These are phyloP conservation scores for Gavialis gangeticus DNA, from an alignment of 2,113 vertebrate species.

Conservation along the genomic window DNA sequence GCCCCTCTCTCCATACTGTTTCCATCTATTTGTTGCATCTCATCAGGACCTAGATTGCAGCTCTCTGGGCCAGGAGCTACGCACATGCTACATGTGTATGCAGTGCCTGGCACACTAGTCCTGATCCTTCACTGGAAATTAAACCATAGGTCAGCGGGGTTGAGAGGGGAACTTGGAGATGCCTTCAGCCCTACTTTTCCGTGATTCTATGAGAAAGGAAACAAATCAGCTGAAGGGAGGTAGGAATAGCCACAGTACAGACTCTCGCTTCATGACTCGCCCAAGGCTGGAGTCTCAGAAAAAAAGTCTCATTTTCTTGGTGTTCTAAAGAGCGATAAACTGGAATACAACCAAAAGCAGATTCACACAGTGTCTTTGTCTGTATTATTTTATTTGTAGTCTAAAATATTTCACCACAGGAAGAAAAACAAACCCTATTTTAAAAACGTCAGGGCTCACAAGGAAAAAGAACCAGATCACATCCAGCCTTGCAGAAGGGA, in stretches of 20 bases:
- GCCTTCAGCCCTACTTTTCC: not conserved
- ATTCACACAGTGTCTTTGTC: not conserved
- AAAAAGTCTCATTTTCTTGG: not conserved
- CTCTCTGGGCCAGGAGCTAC: not conserved
- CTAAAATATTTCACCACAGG: slow-evolving; percentile 9
- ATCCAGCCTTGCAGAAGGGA: not conserved
- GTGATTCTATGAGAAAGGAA: too few relatives aligned
- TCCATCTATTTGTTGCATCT: fast-evolving
- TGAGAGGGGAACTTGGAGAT: not conserved
- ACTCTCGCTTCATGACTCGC: not conserved
- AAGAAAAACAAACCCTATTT: not conserved
- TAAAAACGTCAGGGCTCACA: not conserved
- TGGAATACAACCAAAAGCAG: not conserved
- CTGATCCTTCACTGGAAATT: not conserved
- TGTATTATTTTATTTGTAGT: not conserved
- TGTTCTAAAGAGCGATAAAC: not conserved
- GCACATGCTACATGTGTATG: not conserved
- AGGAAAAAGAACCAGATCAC: not conserved
- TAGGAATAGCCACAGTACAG: not conserved
- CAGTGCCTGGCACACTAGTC: not conserved
- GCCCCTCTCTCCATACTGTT: not conserved
- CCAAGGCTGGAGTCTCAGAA: not conserved
- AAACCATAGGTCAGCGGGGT: not conserved
- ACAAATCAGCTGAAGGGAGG: not conserved
- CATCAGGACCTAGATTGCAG: not conserved